Conservation (phyloP, 1,140 invertebrate genomes). For the Pararge aegeria region DNA sequence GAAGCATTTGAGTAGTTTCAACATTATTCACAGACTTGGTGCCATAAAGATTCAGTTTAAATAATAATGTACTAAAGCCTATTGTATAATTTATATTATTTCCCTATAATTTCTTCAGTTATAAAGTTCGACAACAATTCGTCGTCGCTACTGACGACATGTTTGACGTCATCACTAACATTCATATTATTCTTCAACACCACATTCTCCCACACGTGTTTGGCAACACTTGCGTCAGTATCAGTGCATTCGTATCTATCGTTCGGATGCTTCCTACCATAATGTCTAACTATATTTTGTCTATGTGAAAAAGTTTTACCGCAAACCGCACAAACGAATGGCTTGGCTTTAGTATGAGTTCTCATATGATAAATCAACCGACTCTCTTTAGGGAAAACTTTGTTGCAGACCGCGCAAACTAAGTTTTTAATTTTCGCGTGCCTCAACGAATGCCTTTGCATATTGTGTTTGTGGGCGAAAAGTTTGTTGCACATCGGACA, state of each 20-base stretch:
- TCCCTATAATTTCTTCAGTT: slow-evolving; percentile 8
- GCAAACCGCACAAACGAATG: slow-evolving; percentile 94
- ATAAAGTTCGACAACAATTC: neutral
- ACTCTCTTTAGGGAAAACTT: slow-evolving; percentile 87
- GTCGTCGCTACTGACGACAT: neutral
- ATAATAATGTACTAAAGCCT: too few species aligned
- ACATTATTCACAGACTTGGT: too few species aligned
- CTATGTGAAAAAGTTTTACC: slow-evolving; percentile 93
- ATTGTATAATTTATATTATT: neutral
- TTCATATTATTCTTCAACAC: slow-evolving; percentile 18
- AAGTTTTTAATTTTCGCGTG: slow-evolving; percentile 91
- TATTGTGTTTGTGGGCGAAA: slow-evolving; percentile 91
- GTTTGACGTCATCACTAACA: neutral
- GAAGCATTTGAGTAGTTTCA: too few species aligned
- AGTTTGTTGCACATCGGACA: slow-evolving; percentile 90
- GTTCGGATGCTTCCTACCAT: slow-evolving; percentile 51
- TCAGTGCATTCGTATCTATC: slow-evolving; percentile 37
- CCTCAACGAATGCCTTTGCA: slow-evolving; percentile 89
- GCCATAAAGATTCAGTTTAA: too few species aligned
- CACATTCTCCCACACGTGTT: slow-evolving; percentile 46
- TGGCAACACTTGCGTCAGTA: slow-evolving; percentile 51
- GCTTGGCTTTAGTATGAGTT: slow-evolving; percentile 89
- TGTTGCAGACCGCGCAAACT: slow-evolving; percentile 91
- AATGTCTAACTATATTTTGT: slow-evolving; percentile 56
- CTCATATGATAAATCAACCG: slow-evolving; percentile 90